These are phyloP conservation scores for Spilarctia lutea DNA, from an alignment of 2,888 invertebrate genomes.

Conservation along the genomic window DNA sequence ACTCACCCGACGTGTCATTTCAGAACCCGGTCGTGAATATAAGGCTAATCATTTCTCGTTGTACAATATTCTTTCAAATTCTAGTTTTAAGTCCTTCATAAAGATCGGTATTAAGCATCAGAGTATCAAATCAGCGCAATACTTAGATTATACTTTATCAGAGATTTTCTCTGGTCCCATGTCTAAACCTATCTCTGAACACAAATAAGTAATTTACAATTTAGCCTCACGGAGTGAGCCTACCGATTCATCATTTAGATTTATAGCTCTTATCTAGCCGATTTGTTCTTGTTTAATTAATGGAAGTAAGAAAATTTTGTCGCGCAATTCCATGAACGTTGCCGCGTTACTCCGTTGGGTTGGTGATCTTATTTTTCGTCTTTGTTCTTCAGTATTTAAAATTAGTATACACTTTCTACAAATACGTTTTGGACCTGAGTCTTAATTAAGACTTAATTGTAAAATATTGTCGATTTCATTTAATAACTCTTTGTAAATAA, in stretches of 20 bases:
- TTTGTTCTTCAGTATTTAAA: conserved; percentile 24
- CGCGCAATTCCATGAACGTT: conserved; percentile 57
- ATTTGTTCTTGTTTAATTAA: conserved; percentile 85
- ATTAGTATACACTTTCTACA: background rate
- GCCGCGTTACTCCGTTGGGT: conserved; percentile 56
- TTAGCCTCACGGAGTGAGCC: conserved; percentile 73
- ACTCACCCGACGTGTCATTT: background rate
- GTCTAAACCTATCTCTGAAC: conserved; percentile 49
- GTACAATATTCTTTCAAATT: background rate
- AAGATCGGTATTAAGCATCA: background rate
- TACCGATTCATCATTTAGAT: conserved; percentile 85
- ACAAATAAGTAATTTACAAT: conserved; percentile 83
- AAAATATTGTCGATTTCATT: no score
- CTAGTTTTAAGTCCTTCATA: background rate
- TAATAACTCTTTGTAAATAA: no score
- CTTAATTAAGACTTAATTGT: background rate
- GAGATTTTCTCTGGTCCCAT: conserved; percentile 46
- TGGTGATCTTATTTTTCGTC: conserved; percentile 47
- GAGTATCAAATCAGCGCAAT: background rate
- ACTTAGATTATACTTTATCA: background rate
- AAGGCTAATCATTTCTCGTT: background rate
- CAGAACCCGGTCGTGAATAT: background rate
- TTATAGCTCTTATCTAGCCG: conserved; percentile 83
- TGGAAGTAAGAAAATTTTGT: conserved; percentile 77
- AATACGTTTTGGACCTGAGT: background rate